Evolutionary conservation across 2,113 vertebrate genomes (phyloP).

Genomic region (Cyanoderma ruficeps): DNA sequence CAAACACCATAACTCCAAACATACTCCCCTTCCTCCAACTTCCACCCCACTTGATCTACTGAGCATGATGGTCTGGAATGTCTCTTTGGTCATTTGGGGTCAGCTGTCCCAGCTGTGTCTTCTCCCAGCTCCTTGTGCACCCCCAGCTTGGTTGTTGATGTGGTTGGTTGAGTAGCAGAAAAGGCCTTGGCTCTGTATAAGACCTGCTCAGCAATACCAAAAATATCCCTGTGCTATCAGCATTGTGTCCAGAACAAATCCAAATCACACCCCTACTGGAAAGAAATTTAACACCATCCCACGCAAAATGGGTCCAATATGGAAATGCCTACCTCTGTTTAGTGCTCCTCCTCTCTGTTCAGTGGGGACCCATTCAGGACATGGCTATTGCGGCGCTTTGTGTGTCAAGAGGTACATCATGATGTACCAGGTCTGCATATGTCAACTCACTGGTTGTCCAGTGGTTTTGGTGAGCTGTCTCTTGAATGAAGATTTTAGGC

Average conservation of each 20-base stretch:
- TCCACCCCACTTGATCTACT: not conserved
- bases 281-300: not conserved
- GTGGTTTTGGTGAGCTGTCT: not conserved
- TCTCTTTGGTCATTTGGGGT: rapidly evolving
- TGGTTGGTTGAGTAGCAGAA: not conserved
- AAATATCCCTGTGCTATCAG: not conserved
- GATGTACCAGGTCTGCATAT: not conserved
- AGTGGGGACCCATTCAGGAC: not conserved
- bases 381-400: not conserved
- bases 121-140: not conserved
- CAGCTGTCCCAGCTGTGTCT: not conserved
- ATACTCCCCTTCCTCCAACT: not conserved
- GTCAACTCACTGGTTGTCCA: not conserved
- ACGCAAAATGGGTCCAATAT: not conserved
- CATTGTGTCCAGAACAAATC: not conserved
- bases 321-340: not conserved
- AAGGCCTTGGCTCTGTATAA: not conserved
- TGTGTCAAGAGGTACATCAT: not conserved
- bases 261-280: not conserved
- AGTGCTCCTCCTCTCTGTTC: not conserved
- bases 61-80: not conserved
- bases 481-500: not conserved
- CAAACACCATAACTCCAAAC: rapidly evolving
- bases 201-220: not conserved
- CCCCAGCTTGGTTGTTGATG: rapidly evolving